Evolutionary conservation across 2,113 vertebrate species (phyloP).

Genomic region (Capreolus pygargus): DNA sequence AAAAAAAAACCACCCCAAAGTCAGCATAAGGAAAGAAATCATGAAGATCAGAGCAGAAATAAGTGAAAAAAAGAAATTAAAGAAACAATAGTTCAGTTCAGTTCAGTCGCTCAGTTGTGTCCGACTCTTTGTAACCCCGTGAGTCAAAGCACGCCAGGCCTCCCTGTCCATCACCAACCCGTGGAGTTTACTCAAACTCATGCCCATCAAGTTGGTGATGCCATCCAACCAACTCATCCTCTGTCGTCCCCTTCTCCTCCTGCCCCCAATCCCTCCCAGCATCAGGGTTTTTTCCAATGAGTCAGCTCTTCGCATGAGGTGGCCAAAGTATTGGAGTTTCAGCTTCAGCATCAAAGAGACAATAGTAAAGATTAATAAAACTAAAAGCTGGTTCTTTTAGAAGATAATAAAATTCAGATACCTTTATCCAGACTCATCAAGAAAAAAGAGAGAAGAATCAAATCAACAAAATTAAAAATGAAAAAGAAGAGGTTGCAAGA

Average conservation of each 20-base stretch:
- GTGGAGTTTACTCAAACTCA: too few species aligned
- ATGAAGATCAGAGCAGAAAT: neutral
- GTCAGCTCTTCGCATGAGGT: too few species aligned
- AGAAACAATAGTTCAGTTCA: neutral
- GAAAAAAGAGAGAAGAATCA: neutral
- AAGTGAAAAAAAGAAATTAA: neutral
- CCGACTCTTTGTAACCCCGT: too few species aligned
- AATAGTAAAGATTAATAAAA: neutral
- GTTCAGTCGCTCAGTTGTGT: too few species aligned
- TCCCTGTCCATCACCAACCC: too few species aligned
- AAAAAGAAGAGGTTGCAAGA: neutral
- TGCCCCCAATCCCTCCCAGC: too few species aligned
- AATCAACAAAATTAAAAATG: neutral
- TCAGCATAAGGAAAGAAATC: neutral
- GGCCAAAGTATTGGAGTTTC: too few species aligned
- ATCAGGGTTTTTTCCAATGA: too few species aligned
- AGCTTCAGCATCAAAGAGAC: neutral
- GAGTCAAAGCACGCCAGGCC: too few species aligned
- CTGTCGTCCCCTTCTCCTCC: too few species aligned
- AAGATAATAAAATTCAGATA: neutral
- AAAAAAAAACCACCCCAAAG: neutral
- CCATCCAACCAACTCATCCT: too few species aligned
- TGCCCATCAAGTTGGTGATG: too few species aligned
- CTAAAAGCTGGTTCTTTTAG: neutral
- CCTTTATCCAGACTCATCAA: neutral